These are phyloP conservation scores for Litoditis marina DNA, from an alignment of 2,888 invertebrate species.

Conservation along the genomic window DNA sequence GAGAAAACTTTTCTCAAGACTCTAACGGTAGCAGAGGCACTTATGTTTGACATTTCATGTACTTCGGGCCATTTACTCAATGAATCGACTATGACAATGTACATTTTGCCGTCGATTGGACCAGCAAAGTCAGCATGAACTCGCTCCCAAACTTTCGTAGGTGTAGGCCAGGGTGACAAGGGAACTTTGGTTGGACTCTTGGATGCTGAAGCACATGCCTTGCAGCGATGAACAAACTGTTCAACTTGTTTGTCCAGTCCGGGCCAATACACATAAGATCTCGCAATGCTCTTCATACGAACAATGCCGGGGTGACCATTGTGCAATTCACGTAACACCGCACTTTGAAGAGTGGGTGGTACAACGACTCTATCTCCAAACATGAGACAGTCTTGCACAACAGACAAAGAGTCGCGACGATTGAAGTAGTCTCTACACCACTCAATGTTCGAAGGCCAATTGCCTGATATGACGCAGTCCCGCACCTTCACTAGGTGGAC, in stretches of 20 bases:
- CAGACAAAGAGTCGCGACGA: no score
- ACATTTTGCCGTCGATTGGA: slow-evolving; percentile 55
- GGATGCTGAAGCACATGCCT: slow-evolving; percentile 26
- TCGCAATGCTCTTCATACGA: slow-evolving; percentile 52
- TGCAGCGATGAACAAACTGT: slow-evolving; percentile 30
- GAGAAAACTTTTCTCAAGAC: no score
- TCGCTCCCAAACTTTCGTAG: slow-evolving; percentile 59
- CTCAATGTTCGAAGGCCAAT: no score
- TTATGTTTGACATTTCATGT: no score
- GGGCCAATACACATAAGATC: slow-evolving; percentile 56
- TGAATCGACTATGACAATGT: slow-evolving; percentile 63
- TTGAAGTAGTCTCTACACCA: no score
- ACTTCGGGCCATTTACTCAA: no score
- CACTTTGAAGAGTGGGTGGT: slow-evolving; percentile 33
- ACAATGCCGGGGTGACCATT: slow-evolving; percentile 51
- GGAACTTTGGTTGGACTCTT: slow-evolving; percentile 34
- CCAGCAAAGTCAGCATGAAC: slow-evolving; percentile 65
- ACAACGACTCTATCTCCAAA: slow-evolving; percentile 44
- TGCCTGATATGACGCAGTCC: no score
- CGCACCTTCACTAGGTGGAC: no score
- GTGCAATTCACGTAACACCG: slow-evolving; percentile 47
- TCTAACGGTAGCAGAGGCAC: no score
- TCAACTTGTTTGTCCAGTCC: slow-evolving; percentile 39
- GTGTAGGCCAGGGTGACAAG: slow-evolving; percentile 52
- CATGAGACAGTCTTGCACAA: no score